These are phyloP conservation scores for Proteles cristata DNA, from an alignment of 2,113 vertebrate genomes.

Conservation along the genomic window DNA sequence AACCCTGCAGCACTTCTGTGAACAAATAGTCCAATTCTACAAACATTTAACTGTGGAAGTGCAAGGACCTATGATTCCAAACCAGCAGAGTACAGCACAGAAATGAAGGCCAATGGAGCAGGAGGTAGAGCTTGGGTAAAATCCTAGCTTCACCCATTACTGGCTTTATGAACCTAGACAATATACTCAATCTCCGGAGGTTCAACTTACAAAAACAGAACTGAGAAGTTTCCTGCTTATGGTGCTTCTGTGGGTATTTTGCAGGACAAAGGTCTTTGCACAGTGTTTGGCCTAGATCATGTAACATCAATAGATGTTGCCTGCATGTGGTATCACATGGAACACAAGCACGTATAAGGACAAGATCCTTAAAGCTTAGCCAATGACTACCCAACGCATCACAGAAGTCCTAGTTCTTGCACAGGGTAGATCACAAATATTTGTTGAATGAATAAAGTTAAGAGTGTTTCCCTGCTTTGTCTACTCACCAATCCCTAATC, in stretches of 20 bases:
- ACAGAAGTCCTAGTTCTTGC: not conserved
- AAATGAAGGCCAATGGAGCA: not conserved
- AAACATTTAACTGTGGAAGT: not conserved
- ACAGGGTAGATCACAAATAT: not conserved
- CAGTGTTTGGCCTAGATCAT: not conserved
- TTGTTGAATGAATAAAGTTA: not conserved
- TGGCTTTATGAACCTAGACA: not conserved
- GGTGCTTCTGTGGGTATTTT: not conserved
- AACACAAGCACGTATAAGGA: not conserved
- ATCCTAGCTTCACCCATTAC: not conserved
- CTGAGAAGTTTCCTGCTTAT: not conserved
- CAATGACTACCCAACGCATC: not conserved
- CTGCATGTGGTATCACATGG: not conserved
- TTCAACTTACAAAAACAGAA: conserved; percentile 18
- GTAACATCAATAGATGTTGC: not conserved
- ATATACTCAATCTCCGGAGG: not conserved
- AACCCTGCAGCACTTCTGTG: not conserved
- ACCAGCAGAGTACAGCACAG: not conserved
- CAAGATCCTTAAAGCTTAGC: not conserved
- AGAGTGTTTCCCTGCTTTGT: not conserved
- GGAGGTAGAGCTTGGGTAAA: not conserved
- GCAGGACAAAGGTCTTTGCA: not conserved
- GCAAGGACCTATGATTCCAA: not conserved
- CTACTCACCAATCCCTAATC: not conserved
- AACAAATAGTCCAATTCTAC: not conserved